phyloP scores from a whole-genome alignment of 2,797 vertebrate species.

The Anabas testudineus region DNA sequence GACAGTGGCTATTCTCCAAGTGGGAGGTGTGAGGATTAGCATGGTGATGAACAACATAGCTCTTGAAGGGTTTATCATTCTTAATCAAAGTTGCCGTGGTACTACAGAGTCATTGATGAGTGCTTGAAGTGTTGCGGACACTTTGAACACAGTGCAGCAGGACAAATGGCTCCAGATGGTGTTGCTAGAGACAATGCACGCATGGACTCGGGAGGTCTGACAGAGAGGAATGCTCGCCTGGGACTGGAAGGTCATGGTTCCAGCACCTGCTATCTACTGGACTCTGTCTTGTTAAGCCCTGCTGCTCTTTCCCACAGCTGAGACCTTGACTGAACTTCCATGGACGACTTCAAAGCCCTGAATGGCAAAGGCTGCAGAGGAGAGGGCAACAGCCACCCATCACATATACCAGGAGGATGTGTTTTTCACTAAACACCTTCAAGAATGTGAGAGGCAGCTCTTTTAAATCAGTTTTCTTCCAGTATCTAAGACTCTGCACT shows the following conservation, averaged over 20 bases:
- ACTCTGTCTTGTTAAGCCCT: conserved; percentile 60
- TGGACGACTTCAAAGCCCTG: conserved; percentile 70
- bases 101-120: conserved; percentile 53
- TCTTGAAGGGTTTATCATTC: conserved; percentile 44
- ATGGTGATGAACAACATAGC: conserved; percentile 45
- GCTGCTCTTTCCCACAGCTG: conserved; percentile 74
- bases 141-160: conserved; percentile 61
- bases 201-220: conserved; percentile 64
- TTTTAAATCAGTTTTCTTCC: conserved; percentile 16
- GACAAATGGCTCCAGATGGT: conserved; percentile 75
- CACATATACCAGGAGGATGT: conserved; percentile 34
- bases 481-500: conserved; percentile 1
- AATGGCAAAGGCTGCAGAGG: conserved; percentile 40
- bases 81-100: conserved; percentile 56
- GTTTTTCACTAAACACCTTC: conserved; percentile 56
- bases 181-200: conserved; percentile 76
- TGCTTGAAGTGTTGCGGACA: conserved; percentile 67
- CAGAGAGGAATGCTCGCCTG: conserved; percentile 74
- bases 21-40: conserved; percentile 74
- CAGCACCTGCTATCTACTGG: conserved; percentile 78
- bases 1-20: conserved; percentile 12
- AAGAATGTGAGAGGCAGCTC: conserved; percentile 42
- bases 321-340: conserved; percentile 61
- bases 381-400: conserved; percentile 43
- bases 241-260: conserved; percentile 69